Evolutionary conservation across 2,113 vertebrate species (phyloP).

Genomic region (Pseudonaja textilis): DNA sequence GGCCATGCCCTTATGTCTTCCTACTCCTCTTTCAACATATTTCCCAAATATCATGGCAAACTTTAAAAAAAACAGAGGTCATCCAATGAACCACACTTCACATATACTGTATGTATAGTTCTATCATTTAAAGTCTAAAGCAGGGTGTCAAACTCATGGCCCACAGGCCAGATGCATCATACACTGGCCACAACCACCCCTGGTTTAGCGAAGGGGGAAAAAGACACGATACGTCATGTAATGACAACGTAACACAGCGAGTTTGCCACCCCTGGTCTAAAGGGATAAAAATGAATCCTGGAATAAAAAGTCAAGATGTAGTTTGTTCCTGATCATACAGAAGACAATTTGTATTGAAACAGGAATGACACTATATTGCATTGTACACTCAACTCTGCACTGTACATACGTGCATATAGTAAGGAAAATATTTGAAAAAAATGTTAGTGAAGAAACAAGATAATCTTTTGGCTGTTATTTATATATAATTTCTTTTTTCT

Average conservation of each 20-base stretch:
- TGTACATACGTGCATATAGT: background rate
- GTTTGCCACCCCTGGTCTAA: too few relatives aligned
- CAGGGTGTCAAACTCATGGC: too few relatives aligned
- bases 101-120: background rate
- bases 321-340: background rate
- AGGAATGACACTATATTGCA: background rate
- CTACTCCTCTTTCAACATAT: background rate
- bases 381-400: background rate
- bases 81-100: background rate
- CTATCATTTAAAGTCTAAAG: background rate
- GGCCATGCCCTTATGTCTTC: background rate
- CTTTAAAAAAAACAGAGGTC: slow-evolving; percentile 17
- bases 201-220: too few relatives aligned
- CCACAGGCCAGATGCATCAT: too few relatives aligned
- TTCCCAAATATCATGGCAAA: background rate
- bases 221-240: too few relatives aligned
- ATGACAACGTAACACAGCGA: too few relatives aligned
- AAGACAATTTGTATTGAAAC: background rate
- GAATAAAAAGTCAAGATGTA: background rate
- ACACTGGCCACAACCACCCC: too few relatives aligned
- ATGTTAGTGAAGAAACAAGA: slow-evolving; percentile 17
- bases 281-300: background rate
- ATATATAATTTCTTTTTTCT: background rate
- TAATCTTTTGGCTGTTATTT: slow-evolving; percentile 21
- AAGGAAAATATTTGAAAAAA: background rate